phyloP scores from a whole-genome alignment of 2,113 vertebrate genomes.

The Ceratotherium simum region DNA sequence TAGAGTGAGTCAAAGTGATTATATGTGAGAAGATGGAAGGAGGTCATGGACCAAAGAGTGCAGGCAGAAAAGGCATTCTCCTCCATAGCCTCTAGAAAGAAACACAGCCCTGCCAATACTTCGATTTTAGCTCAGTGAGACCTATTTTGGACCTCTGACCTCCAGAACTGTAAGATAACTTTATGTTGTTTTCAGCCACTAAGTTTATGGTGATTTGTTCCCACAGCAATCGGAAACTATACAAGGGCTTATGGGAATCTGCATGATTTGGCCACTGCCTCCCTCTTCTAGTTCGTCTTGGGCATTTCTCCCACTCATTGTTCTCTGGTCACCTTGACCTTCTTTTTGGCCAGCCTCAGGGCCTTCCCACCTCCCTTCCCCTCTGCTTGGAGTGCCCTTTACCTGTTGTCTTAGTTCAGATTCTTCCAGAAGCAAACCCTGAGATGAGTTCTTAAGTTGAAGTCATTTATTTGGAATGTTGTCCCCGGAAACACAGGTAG shows the following conservation, averaged over 20 bases:
- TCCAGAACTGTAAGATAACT: neutral
- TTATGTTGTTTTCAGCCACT: neutral
- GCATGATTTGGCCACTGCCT: neutral
- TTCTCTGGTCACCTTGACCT: neutral
- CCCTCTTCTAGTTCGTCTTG: neutral
- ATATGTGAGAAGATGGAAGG: neutral
- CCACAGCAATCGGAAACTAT: neutral
- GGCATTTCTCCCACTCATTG: too few species aligned
- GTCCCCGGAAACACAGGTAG: neutral
- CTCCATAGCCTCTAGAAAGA: neutral
- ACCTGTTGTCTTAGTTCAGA: neutral
- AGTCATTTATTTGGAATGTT: neutral
- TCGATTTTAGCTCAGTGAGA: neutral
- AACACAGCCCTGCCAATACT: neutral
- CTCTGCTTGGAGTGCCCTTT: neutral
- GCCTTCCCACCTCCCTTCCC: neutral
- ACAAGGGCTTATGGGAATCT: neutral
- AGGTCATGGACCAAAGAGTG: neutral
- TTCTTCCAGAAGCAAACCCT: neutral
- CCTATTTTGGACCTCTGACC: neutral
- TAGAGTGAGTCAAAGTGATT: neutral
- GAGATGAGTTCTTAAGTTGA: neutral
- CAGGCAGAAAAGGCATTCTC: neutral
- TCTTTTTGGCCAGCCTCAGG: too few species aligned
- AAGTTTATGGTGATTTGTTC: neutral